Conservation (phyloP, 2,888 invertebrate genomes). For the Sthenelais limicola region DNA sequence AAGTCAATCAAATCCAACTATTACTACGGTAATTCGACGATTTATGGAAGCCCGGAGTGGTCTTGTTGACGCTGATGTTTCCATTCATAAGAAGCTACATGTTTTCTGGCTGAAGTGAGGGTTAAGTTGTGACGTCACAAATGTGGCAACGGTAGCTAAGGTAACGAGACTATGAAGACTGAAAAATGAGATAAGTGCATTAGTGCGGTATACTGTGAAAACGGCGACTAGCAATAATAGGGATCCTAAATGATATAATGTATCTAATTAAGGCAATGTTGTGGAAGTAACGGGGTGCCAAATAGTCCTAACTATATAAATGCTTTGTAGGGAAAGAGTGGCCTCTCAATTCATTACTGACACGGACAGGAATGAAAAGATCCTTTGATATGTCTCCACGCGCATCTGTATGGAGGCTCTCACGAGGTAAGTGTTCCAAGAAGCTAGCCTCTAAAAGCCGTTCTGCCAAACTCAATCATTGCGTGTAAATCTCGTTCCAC, state of each 20-base stretch:
- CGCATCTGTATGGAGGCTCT: not conserved
- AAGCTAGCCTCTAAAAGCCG: too few relatives aligned
- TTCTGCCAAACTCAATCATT: too few relatives aligned
- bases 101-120: too few relatives aligned
- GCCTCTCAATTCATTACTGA: constrained; percentile 33
- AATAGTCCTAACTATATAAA: constrained; percentile 19
- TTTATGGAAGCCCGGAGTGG: constrained; percentile 39
- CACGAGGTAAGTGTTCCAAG: constrained; percentile 11
- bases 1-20: constrained; percentile 30
- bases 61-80: too few relatives aligned
- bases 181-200: constrained; percentile 36
- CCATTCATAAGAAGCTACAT: too few relatives aligned
- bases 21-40: constrained; percentile 28
- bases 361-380: constrained; percentile 27
- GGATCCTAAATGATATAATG: constrained; percentile 36
- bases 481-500: too few relatives aligned
- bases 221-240: constrained; percentile 27
- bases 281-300: constrained; percentile 10
- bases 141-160: constrained; percentile 20
- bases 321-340: not conserved
- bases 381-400: constrained; percentile 26
- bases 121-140: constrained; percentile 28
- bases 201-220: constrained; percentile 22
- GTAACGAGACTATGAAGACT: not conserved
- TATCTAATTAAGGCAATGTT: constrained; percentile 39